phyloP scores from a whole-genome alignment of 2,797 vertebrate genomes.

The Sebastes hubbsi region DNA sequence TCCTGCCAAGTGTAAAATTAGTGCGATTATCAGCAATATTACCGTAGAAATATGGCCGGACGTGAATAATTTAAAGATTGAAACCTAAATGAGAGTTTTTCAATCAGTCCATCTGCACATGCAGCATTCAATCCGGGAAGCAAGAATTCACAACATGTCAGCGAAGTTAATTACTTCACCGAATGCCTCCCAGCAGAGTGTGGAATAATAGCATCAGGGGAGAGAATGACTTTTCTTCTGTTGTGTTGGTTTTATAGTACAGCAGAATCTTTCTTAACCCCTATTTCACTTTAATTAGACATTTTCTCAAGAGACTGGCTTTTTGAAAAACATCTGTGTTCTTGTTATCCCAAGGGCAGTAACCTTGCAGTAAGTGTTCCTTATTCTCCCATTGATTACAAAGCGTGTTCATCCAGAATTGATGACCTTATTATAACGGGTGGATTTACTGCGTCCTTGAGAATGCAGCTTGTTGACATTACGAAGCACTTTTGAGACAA shows the following conservation, averaged over 20 bases:
- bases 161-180: constrained; percentile 70
- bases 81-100: constrained; percentile 65
- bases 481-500: not conserved
- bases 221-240: constrained; percentile 45
- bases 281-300: constrained; percentile 61
- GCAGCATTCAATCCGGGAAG: constrained; percentile 36
- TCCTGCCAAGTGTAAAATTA: constrained; percentile 72
- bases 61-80: constrained; percentile 61
- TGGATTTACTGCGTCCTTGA: constrained; percentile 12
- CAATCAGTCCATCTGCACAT: constrained; percentile 60
- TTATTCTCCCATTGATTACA: constrained; percentile 41
- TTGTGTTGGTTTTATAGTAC: constrained; percentile 40
- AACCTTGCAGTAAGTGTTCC: constrained; percentile 36
- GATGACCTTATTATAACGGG: constrained; percentile 43
- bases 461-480: constrained; percentile 4
- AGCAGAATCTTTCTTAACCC: constrained; percentile 52
- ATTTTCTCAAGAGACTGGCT: constrained; percentile 38
- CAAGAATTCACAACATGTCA: constrained; percentile 64
- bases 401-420: constrained; percentile 20
- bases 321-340: constrained; percentile 54
- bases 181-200: constrained; percentile 55
- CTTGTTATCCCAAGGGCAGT: constrained; percentile 33
- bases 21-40: constrained; percentile 68
- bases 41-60: constrained; percentile 42
- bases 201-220: constrained; percentile 49